A percentile compares a stretch with the other conserved stretches of the same genome.
Conservation (phyloP, 92 coral and sea anemone species). For the Phymanthus crucifer region DNA sequence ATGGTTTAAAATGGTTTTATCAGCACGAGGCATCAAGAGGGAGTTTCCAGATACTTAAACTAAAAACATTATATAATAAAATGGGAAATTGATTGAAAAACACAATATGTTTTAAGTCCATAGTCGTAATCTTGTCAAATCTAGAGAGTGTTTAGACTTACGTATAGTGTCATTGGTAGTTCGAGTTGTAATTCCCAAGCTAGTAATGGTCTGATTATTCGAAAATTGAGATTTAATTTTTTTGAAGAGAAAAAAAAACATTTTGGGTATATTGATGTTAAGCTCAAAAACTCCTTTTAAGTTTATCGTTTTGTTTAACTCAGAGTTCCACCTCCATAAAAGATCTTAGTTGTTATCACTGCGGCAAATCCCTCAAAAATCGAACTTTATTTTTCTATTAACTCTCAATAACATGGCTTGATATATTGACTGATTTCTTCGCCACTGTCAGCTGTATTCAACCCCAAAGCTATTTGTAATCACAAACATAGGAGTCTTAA, state of each 20-base stretch:
- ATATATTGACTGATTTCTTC: neutral
- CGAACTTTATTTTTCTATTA: slow-evolving; percentile 1
- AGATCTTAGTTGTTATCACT: neutral
- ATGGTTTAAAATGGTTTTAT: neutral
- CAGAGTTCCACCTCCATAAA: neutral
- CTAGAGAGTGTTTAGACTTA: neutral
- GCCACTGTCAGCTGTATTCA: neutral
- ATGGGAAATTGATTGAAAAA: neutral
- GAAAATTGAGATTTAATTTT: no score
- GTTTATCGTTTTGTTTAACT: neutral
- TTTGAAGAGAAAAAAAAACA: no score
- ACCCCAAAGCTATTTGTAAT: neutral
- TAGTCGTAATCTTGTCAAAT: neutral
- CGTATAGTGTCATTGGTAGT: neutral
- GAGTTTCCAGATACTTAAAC: neutral
- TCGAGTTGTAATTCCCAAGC: neutral
- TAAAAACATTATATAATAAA: neutral
- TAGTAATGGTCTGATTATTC: no score
- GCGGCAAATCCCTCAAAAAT: neutral
- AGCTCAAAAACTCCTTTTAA: neutral
- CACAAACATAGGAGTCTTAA: neutral
- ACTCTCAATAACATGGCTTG: neutral
- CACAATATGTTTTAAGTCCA: neutral
- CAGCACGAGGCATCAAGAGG: neutral
- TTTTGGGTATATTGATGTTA: no score